These are phyloP conservation scores for Axis porcinus DNA, from an alignment of 2,113 vertebrate genomes.

Conservation along the genomic window DNA sequence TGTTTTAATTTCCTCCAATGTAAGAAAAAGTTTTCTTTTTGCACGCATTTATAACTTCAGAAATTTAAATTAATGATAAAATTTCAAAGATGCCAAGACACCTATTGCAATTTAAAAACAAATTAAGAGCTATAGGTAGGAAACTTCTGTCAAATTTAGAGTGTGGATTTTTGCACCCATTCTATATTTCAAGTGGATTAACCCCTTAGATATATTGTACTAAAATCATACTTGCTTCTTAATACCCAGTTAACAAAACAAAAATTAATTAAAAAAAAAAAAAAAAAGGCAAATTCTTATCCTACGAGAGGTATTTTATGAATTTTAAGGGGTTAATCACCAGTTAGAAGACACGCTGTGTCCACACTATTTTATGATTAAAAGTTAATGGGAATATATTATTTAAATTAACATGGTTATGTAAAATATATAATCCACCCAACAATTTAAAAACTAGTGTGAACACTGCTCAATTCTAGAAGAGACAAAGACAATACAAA, in stretches of 20 bases:
- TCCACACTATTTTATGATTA: slow-evolving; percentile 85
- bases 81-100: slow-evolving; percentile 72
- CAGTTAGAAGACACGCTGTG: slow-evolving; percentile 83
- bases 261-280: slow-evolving; percentile 37
- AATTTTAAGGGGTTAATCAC: slow-evolving; percentile 89
- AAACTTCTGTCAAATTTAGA: slow-evolving; percentile 72
- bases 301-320: slow-evolving; percentile 53
- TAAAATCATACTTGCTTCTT: slow-evolving; percentile 74
- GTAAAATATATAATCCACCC: slow-evolving; percentile 77
- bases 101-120: slow-evolving; percentile 68
- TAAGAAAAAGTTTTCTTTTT: slow-evolving; percentile 45
- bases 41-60: neutral
- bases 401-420: slow-evolving; percentile 74
- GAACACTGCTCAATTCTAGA: slow-evolving; percentile 85
- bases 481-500: slow-evolving; percentile 72
- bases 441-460: slow-evolving; percentile 86
- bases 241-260: slow-evolving; percentile 58
- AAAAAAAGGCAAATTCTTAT: slow-evolving; percentile 70
- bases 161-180: slow-evolving; percentile 87
- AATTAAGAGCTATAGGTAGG: slow-evolving; percentile 31
- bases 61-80: slow-evolving; percentile 55
- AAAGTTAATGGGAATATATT: slow-evolving; percentile 78
- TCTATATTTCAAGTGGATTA: slow-evolving; percentile 83
- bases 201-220: slow-evolving; percentile 83
- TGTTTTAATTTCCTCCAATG: slow-evolving; percentile 38